phyloP scores from a whole-genome alignment of 2,888 invertebrate species.

The Belgica antarctica region DNA sequence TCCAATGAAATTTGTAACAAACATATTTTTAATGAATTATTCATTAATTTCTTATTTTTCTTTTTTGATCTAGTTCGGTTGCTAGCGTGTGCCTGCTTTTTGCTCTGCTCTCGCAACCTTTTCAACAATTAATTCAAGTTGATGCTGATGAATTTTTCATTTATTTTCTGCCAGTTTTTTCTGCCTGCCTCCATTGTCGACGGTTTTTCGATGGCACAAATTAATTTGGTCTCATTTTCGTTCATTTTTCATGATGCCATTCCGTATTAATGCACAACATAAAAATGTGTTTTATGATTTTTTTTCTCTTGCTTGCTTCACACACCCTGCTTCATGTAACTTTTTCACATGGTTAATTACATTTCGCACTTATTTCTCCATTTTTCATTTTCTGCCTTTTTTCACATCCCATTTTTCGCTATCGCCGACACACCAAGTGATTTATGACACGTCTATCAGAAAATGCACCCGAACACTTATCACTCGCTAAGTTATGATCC shows the following conservation, averaged over 20 bases:
- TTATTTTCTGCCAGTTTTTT: not conserved
- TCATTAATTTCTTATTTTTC: conserved; percentile 28
- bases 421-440: conserved; percentile 9
- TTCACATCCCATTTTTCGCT: conserved; percentile 16
- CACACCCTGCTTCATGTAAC: conserved; percentile 12
- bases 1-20: conserved; percentile 35
- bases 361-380: conserved; percentile 42
- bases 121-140: not conserved
- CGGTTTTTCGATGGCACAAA: conserved; percentile 3
- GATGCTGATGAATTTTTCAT: conserved; percentile 17
- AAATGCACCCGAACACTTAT: not conserved
- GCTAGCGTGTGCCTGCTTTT: not conserved
- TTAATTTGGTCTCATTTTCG: conserved; percentile 19
- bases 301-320: conserved; percentile 1
- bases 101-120: not conserved
- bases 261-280: conserved; percentile 6
- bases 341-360: conserved; percentile 43
- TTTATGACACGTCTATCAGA: conserved; percentile 23
- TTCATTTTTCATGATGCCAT: not conserved
- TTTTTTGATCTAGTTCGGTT: not conserved
- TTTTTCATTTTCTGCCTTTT: conserved; percentile 42
- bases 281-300: conserved; percentile 10
- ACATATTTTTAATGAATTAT: conserved; percentile 39
- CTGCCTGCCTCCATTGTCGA: not conserved
- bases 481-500: not conserved